phyloP scores from a whole-genome alignment of 2,113 vertebrate genomes.

The Semnopithecus entellus region DNA sequence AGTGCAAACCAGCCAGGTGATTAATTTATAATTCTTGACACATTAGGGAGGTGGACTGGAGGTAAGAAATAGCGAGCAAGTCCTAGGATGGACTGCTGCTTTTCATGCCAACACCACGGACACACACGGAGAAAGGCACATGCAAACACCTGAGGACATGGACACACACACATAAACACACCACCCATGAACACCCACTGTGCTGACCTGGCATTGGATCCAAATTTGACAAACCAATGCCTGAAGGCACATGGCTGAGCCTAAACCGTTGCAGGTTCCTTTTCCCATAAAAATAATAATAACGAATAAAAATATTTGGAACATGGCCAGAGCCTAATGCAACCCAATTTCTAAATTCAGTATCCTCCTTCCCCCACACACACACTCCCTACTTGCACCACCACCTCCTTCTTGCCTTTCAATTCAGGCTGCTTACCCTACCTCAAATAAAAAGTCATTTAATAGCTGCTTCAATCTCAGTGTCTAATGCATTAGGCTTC shows the following conservation, averaged over 20 bases:
- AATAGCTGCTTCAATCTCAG: not conserved
- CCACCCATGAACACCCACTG: conserved; percentile 65
- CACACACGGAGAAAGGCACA: conserved; percentile 53
- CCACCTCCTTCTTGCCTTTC: conserved; percentile 53
- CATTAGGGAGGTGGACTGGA: conserved; percentile 63
- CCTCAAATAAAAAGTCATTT: conserved; percentile 61
- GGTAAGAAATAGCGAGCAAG: conserved; percentile 61
- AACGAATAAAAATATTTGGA: conserved; percentile 81
- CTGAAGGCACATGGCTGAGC: conserved; percentile 68
- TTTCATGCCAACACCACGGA: not conserved
- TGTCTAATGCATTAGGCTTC: not conserved
- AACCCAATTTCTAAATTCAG: conserved; percentile 69
- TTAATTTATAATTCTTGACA: conserved; percentile 79
- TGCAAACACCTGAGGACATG: not conserved
- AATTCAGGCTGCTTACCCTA: conserved; percentile 60
- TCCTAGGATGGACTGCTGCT: conserved; percentile 50
- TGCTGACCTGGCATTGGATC: conserved; percentile 33
- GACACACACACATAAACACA: not conserved
- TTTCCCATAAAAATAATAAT: conserved; percentile 84
- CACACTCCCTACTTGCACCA: not conserved
- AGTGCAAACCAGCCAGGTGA: conserved; percentile 74
- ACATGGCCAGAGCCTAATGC: conserved; percentile 76
- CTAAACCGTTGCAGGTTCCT: conserved; percentile 79
- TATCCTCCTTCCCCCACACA: conserved; percentile 62
- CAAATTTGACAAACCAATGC: conserved; percentile 70